Base-by-base conservation (phyloP, 2,113 vertebrate species). In the Mirounga angustirostris region DNA sequence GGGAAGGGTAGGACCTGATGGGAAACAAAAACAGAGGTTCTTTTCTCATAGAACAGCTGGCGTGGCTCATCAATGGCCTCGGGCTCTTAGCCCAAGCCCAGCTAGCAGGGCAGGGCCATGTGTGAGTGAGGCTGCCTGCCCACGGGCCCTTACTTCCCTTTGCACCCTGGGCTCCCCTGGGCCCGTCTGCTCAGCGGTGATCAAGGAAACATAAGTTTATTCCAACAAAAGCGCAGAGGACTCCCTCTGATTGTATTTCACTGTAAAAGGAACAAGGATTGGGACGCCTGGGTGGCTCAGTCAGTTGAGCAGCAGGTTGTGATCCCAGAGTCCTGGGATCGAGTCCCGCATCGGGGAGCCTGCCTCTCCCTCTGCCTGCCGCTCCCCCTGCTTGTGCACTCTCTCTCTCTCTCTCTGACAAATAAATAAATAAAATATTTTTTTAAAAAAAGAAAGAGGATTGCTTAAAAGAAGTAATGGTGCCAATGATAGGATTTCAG, bases 211-310 rank as follows among this genome's bases (percentile, higher is more conserved):
- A 5, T 22, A 94, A 54, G 3, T 91, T 50, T 14, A 63, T 63
- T 80, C 67, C n/a, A 11, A 69, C 7, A 1, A 30, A 82, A 24
- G 7, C 9, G 2, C 69, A 88, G 13, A 78, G 21, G 36, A 95
- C 10, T 2, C 18, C 5, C 21, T 61, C 73, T 71, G 24, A 22
- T 28, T 43, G 5, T 12, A 52, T 71, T 90, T 83, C 59, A 54
- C 63, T 90, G 84, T 65, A 26, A 78, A 94, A 89, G 54, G 65
- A 89, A 92, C 86, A 11, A 81, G 7, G 5, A 89, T 50, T 33
- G 10, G 46, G 46, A 46, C 46, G 46, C 46, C 7, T 46, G 46
- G 46, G 46, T 46, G 46, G 46, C 46, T 46, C 46, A 46, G 46
- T 46, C 46, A 46, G 46, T 46, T 46, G 46, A 46, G 46, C 46